Conservation (phyloP, 2,888 invertebrate genomes). For the Cheilosia impressa region DNA sequence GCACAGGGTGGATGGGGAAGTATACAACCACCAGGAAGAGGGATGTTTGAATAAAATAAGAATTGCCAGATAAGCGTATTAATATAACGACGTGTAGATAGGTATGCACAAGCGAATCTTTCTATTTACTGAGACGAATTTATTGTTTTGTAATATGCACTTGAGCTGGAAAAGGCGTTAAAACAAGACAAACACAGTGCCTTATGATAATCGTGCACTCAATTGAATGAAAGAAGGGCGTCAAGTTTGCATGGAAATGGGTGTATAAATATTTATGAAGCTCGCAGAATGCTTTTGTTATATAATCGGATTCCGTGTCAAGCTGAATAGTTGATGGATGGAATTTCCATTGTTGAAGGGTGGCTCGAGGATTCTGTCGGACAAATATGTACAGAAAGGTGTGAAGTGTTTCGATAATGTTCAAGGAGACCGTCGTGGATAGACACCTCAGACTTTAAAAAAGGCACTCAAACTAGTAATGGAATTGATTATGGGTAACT, state of each 20-base stretch:
- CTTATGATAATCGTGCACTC: conserved; percentile 31
- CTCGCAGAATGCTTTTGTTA: conserved; percentile 17
- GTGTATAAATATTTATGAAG: conserved; percentile 52
- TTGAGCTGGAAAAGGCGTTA: conserved; percentile 6
- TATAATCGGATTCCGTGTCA: conserved; percentile 11
- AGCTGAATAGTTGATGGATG: conserved; percentile 23
- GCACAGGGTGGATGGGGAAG: conserved; percentile 22
- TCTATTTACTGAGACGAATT: conserved; percentile 31
- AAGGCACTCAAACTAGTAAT: neutral
- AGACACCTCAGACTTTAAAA: neutral
- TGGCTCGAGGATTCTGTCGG: neutral
- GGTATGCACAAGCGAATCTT: conserved; percentile 3
- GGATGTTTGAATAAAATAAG: conserved; percentile 33
- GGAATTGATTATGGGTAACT: neutral
- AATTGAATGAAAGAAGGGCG: conserved; percentile 5
- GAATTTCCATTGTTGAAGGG: neutral
- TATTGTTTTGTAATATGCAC: conserved; percentile 25
- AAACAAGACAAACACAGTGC: neutral
- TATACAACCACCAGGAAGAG: conserved; percentile 2
- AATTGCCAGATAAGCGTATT: conserved; percentile 27
- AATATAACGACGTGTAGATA: conserved; percentile 7
- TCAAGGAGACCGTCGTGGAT: neutral
- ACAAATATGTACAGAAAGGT: too few species aligned
- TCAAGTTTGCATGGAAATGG: conserved; percentile 11
- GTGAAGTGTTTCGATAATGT: neutral